phyloP scores from a whole-genome alignment of 2,797 vertebrate species.

The Pygocentrus nattereri region DNA sequence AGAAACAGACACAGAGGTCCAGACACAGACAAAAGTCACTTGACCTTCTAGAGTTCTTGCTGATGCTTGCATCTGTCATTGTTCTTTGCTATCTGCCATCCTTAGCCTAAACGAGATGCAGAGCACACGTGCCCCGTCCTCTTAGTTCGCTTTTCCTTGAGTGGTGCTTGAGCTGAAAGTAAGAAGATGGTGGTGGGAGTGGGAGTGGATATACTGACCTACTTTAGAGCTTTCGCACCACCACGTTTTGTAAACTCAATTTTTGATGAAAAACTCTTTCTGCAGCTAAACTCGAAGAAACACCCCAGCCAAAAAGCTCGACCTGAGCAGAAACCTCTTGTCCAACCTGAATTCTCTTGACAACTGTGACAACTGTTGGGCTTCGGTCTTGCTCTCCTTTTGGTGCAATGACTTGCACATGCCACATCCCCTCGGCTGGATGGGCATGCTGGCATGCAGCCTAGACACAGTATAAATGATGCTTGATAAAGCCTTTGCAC shows the following conservation, averaged over 20 bases:
- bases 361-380: constrained; percentile 12
- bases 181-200: not conserved
- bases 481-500: not conserved
- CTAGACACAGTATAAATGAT: constrained; percentile 11
- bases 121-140: not conserved
- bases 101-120: not conserved
- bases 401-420: constrained; percentile 35
- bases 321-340: not conserved
- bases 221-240: not conserved
- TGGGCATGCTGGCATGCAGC: constrained; percentile 41
- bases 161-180: not conserved
- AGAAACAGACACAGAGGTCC: not conserved
- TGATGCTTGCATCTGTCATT: not conserved
- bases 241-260: not conserved
- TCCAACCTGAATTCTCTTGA: not conserved
- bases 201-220: not conserved
- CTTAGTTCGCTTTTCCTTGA: not conserved
- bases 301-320: not conserved
- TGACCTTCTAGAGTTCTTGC: not conserved
- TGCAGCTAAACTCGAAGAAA: not conserved
- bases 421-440: constrained; percentile 28
- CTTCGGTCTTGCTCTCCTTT: not conserved
- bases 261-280: constrained; percentile 5
- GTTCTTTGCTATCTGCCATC: not conserved
- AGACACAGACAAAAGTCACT: not conserved